Percentiles rank a stretch among this genome's conserved stretches.
Conservation (phyloP, 2,113 vertebrate species). For the Rhineura floridana region DNA sequence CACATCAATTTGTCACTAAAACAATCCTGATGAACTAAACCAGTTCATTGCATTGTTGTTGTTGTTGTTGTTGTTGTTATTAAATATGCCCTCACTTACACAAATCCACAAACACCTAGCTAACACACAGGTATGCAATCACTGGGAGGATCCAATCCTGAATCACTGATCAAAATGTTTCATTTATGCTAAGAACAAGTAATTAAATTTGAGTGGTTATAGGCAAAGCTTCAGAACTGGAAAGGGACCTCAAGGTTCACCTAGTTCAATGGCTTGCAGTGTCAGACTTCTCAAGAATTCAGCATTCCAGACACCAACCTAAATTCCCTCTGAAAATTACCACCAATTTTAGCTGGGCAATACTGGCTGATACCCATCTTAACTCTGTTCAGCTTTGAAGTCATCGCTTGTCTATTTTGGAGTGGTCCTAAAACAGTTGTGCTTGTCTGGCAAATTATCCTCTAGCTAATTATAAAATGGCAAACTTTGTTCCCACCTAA, state of each 20-base stretch:
- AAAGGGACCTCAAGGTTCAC: background rate
- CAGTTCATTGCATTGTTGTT: background rate
- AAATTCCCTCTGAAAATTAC: background rate
- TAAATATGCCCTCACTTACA: slow-evolving; percentile 64
- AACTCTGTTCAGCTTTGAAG: background rate
- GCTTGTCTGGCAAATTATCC: background rate
- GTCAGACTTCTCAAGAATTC: background rate
- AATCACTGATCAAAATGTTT: slow-evolving; percentile 56
- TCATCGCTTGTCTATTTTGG: background rate
- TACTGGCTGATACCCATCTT: background rate
- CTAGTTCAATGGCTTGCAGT: background rate
- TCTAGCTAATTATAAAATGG: background rate
- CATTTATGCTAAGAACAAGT: slow-evolving; percentile 38
- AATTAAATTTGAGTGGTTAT: slow-evolving; percentile 35
- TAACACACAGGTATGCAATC: slow-evolving; percentile 63
- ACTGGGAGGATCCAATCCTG: slow-evolving; percentile 68
- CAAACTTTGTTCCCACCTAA: background rate
- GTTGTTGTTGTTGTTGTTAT: slow-evolving; percentile 63
- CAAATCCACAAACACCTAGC: slow-evolving; percentile 61
- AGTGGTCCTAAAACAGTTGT: background rate
- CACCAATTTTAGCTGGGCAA: background rate
- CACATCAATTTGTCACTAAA: slow-evolving; percentile 60
- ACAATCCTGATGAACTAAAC: slow-evolving; percentile 64
- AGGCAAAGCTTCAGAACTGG: background rate
- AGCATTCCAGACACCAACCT: background rate